Base-by-base conservation (phyloP, 2,888 invertebrate species). In the Agonopterix alstromeriana region DNA sequence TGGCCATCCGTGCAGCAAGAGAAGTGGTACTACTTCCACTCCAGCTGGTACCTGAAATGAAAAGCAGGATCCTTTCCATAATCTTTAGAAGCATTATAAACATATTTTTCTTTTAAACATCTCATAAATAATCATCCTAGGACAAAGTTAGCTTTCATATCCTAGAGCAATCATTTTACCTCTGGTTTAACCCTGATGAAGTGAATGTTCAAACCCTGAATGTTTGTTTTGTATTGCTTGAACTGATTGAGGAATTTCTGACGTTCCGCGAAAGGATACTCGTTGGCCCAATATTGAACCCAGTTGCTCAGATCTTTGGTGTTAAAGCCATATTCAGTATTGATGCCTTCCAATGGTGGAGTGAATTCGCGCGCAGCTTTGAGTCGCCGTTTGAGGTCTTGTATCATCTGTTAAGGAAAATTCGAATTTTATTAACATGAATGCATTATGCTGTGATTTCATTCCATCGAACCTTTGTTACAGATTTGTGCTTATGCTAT, bases 1-100 rank as follows among this genome's bases (percentile, higher is more conserved):
- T 0, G 95, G 95, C 95, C 96, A 96, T 35, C 96, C 96, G 69
- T 96, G 96, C 1, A 93, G 79, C 8, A 96, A 61, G 1, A 95
- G 73, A 2, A 96, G 58, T 0, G 95, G 95, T 0, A 93, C 42
- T 11, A 42, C 42, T 42, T 42, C 63, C 0, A 92, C 84, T 57
- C 89, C 65, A 71, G 79, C 56, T 8, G 75, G 65, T 0, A 78
- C 89, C 52, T 91, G 82, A 38, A 38, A n/a, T 38, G 10, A 38
- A 38, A 38, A 9, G 4, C 3, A 38, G 2, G n/a, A 9, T n/a
- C 3, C 38, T n/a, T 38, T 38, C n/a, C 9, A n/a, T n/a, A 38
- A 3, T 3, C 10, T 3, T 9, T 3, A n/a, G 4, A 38, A n/a
- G 0, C 1, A 10, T 27, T 5, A 9, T 3, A 38, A 38, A 38